These are phyloP conservation scores for Andrena chrysosceles DNA, from an alignment of 2,888 invertebrate species.

Conservation along the genomic window DNA sequence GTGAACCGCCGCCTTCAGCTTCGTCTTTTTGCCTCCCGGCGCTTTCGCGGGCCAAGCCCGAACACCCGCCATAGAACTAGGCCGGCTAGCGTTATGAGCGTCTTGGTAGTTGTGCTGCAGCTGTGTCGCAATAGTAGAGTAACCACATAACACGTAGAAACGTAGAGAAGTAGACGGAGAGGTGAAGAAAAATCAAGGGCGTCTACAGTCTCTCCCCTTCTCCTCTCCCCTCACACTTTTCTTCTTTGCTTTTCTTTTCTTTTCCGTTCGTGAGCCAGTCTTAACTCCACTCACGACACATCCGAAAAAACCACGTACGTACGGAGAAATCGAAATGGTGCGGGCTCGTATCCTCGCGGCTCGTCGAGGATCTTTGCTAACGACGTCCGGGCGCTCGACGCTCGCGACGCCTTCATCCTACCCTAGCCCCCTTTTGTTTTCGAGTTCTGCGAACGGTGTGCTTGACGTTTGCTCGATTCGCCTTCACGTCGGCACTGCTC, in stretches of 20 bases:
- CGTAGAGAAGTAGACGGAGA: conserved; percentile 53
- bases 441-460: neutral
- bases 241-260: neutral
- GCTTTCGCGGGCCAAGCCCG: conserved; percentile 28
- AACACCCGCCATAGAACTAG: conserved; percentile 31
- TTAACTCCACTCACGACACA: neutral
- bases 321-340: too few species aligned
- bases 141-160: conserved; percentile 41
- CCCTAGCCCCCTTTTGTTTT: neutral
- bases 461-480: neutral
- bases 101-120: conserved; percentile 35
- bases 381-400: conserved; percentile 21
- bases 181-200: conserved; percentile 58
- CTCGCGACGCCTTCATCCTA: neutral
- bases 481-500: neutral
- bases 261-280: neutral
- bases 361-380: neutral
- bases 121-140: conserved; percentile 37
- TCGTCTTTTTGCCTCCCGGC: conserved; percentile 30
- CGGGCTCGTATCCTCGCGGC: neutral
- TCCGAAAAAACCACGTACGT: neutral
- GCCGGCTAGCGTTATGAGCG: conserved; percentile 17
- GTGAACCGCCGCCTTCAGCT: neutral
- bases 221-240: neutral
- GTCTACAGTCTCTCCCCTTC: conserved; percentile 20